Conservation (phyloP, 2,888 invertebrate species). For the Cybosia mesomella region DNA sequence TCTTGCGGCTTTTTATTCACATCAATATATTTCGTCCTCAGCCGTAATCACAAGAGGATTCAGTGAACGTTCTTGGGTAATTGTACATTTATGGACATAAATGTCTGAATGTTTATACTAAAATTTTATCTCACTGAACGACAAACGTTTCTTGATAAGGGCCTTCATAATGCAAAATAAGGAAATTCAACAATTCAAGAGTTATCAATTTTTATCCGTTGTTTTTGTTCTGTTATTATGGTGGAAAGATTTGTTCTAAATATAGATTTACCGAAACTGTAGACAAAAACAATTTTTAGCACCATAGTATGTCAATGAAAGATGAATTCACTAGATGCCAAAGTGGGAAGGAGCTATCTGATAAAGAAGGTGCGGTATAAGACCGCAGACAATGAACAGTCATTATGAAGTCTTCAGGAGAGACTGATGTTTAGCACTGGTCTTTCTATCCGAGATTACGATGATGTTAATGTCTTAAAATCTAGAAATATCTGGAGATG, state of each 20-base stretch:
- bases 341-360: too few species aligned
- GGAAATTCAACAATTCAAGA: constrained; percentile 1
- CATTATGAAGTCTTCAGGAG: too few species aligned
- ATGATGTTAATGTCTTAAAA: too few species aligned
- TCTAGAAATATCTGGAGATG: too few species aligned
- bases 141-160: neutral
- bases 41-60: constrained; percentile 2
- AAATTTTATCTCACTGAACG: neutral
- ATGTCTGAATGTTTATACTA: neutral
- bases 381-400: too few species aligned
- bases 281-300: neutral
- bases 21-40: constrained; percentile 2
- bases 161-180: constrained; percentile 1
- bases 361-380: too few species aligned
- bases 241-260: constrained; percentile 2
- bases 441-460: too few species aligned
- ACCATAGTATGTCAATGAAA: neutral
- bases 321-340: too few species aligned
- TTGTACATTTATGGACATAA: neutral
- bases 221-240: neutral
- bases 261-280: neutral
- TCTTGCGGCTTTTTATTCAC: neutral
- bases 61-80: neutral
- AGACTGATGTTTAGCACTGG: too few species aligned
- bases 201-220: neutral